Conservation (phyloP, 2,888 invertebrate species). For the Tiliacea aurago region DNA sequence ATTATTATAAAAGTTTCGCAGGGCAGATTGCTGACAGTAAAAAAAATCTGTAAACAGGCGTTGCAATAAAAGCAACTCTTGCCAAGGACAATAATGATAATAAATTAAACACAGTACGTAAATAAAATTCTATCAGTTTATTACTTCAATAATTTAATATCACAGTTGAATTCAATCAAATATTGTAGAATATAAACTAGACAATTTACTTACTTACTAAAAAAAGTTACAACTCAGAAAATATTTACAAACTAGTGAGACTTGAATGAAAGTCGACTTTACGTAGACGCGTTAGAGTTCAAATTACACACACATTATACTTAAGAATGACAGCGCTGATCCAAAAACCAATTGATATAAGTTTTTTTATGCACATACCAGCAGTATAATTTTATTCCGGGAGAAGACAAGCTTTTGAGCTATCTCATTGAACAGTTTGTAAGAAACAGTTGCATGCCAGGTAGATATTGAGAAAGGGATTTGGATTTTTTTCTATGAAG, state of each 20-base stretch:
- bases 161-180: slow-evolving; percentile 73
- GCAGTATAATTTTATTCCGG: no score
- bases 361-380: neutral
- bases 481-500: no score
- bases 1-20: no score
- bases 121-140: slow-evolving; percentile 48
- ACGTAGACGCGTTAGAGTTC: slow-evolving; percentile 20
- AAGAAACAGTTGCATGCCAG: neutral
- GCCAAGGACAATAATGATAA: no score
- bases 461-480: neutral
- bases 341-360: neutral
- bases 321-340: neutral
- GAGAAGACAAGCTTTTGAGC: neutral
- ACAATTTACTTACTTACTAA: slow-evolving; percentile 42
- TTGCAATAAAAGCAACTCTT: no score
- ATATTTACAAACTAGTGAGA: slow-evolving; percentile 16
- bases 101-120: slow-evolving; percentile 33
- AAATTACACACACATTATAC: slow-evolving; percentile 5
- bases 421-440: neutral
- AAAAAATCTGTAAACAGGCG: no score
- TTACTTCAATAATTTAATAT: slow-evolving; percentile 79
- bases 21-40: no score
- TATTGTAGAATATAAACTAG: slow-evolving; percentile 41
- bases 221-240: slow-evolving; percentile 14
- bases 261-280: slow-evolving; percentile 10